A percentile compares a stretch with the other conserved stretches of the same genome.
Evolutionary conservation across 2,888 invertebrate species (phyloP).

Genomic region (Synanthedon myopaeformis): DNA sequence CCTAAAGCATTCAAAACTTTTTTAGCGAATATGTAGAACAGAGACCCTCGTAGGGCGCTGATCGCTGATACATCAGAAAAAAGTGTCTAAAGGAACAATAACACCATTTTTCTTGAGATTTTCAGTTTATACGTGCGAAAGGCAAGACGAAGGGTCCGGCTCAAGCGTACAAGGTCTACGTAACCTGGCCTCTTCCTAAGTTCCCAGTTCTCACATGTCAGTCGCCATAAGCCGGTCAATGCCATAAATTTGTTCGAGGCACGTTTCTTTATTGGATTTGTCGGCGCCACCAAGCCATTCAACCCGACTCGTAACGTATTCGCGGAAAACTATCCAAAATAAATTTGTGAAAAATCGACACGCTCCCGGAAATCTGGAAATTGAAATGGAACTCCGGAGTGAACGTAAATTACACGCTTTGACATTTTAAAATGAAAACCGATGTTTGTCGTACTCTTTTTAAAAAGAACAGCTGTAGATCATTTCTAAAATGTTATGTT

Average conservation of each 20-base stretch:
- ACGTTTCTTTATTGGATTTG: conserved; percentile 61
- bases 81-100: conserved; percentile 59
- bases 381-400: neutral
- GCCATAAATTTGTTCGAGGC: conserved; percentile 61
- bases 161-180: conserved; percentile 25
- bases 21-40: conserved; percentile 51
- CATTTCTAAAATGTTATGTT: too few relatives aligned
- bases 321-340: conserved; percentile 39
- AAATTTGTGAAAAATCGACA: conserved; percentile 26
- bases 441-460: too few relatives aligned
- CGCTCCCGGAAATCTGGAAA: conserved; percentile 22
- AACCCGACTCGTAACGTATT: conserved; percentile 39
- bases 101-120: conserved; percentile 33
- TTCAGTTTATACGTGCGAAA: conserved; percentile 18
- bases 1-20: conserved; percentile 35
- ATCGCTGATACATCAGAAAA: conserved; percentile 54
- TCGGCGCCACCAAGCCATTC: conserved; percentile 48
- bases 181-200: conserved; percentile 28
- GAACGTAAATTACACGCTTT: neutral
- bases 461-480: too few relatives aligned
- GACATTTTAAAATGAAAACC: neutral
- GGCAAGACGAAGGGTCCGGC: conserved; percentile 15
- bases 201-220: conserved; percentile 48
- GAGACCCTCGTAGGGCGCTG: conserved; percentile 30
- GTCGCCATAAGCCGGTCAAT: conserved; percentile 61